Base-by-base conservation (phyloP, 2,888 invertebrate genomes). In the Macrosoma leucophasiata region DNA sequence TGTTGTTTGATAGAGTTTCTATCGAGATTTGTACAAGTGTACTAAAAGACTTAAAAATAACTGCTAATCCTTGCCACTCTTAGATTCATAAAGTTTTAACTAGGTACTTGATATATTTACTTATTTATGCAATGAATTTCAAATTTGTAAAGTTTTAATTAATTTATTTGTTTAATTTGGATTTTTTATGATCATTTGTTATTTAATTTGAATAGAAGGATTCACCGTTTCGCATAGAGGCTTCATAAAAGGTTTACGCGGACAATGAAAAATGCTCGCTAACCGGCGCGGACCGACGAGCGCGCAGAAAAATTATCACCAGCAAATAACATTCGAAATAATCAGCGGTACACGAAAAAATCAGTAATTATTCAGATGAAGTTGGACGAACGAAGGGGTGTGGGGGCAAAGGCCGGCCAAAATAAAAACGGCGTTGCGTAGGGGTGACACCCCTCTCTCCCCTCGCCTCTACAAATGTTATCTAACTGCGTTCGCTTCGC, bases 341-440 rank as follows among this genome's bases (percentile, higher is more conserved):
- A 84, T 84, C 82, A 84, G 84, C 75, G 78, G 82, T 77, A 82
- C 82, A 82, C 79, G 79, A 76, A 81, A 84, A 84, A 81, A 84
- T 81, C 82, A 81, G 82, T 84, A 84, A 84, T 84, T 84, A 84
- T 84, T 84, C 84, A 82, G 84, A 84, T 84, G 82, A 84, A 82
- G 84, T 84, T 78, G 82, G 81, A 81, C 81, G 78, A 76, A 58
- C 73, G 77, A 77, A 70, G 81, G 81, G 79, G 81, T 75, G 69
- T 64, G 67, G 77, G 77, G 78, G 76, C 67, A 78, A 75, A 78
- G 82, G 79, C 76, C 75, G 79, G 76, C 75, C 78, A 75, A 84
- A 84, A 84, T 82, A 82, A 84, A 84, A 84, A 84, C 78, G 79
- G 71, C 71, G 76, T 78, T 82, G 84, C 84, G 84, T 82, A 82